phyloP scores from a whole-genome alignment of 2,888 invertebrate genomes.

The Xanthorhoe designata region DNA sequence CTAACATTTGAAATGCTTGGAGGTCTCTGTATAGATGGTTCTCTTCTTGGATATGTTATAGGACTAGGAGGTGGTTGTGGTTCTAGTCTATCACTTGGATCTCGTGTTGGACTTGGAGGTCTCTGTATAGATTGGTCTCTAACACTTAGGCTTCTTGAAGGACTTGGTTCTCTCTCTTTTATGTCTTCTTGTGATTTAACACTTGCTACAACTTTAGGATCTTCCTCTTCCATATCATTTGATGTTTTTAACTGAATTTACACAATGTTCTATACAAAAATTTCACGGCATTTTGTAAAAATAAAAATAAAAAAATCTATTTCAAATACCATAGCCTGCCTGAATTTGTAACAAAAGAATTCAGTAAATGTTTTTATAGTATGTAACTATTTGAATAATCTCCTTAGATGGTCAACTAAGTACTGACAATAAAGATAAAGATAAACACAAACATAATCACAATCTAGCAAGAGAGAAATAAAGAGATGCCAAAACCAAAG shows the following conservation, averaged over 20 bases:
- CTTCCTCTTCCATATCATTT: slow-evolving; percentile 28
- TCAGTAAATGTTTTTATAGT: background rate
- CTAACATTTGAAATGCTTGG: background rate
- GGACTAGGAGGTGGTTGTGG: background rate
- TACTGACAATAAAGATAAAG: too few relatives aligned
- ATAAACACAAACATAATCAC: too few relatives aligned
- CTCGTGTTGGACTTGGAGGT: slow-evolving; percentile 2
- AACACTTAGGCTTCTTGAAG: background rate
- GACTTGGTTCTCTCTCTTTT: background rate
- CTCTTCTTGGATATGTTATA: background rate
- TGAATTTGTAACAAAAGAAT: slow-evolving; percentile 52
- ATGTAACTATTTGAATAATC: background rate
- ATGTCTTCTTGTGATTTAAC: slow-evolving; percentile 18
- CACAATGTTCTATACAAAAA: slow-evolving; percentile 44
- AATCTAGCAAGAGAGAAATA: background rate
- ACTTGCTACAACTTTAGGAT: slow-evolving; percentile 26
- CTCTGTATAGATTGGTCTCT: background rate
- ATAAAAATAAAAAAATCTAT: slow-evolving; percentile 20
- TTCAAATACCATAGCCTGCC: slow-evolving; percentile 60
- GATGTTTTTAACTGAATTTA: slow-evolving; percentile 14
- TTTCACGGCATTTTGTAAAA: slow-evolving; percentile 50
- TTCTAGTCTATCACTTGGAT: background rate
- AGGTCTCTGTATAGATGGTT: background rate
- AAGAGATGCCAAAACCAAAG: background rate
- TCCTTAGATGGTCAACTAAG: too few relatives aligned